These are phyloP conservation scores for Ictalurus furcatus DNA, from an alignment of 2,113 vertebrate genomes.

Conservation along the genomic window DNA sequence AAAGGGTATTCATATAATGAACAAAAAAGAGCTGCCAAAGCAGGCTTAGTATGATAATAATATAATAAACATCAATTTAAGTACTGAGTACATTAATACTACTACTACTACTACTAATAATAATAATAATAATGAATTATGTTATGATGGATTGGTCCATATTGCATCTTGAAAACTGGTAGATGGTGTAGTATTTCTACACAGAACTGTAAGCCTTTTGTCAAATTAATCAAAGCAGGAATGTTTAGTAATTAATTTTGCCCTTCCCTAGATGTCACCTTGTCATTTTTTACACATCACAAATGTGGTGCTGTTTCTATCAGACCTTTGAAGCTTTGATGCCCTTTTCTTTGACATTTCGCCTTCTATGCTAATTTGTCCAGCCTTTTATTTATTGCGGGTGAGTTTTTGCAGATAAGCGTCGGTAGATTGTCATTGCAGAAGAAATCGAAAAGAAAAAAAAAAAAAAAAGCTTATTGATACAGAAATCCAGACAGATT, in stretches of 20 bases:
- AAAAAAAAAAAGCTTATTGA: neutral
- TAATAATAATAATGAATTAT: neutral
- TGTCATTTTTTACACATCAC: constrained; percentile 15
- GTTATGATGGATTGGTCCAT: neutral
- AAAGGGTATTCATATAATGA: neutral
- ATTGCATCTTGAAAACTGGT: neutral
- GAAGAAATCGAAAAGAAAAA: neutral
- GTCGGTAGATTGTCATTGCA: neutral
- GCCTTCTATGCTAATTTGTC: constrained; percentile 14
- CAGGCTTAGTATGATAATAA: neutral
- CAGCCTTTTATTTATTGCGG: constrained; percentile 24
- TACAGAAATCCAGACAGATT: neutral
- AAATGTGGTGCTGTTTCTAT: neutral
- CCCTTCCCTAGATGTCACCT: constrained; percentile 11
- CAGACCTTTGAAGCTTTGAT: constrained; percentile 20
- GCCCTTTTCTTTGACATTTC: constrained; percentile 37
- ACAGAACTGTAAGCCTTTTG: neutral
- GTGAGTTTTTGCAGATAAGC: constrained; percentile 15
- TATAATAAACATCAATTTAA: neutral
- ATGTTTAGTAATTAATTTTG: neutral
- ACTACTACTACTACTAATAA: neutral
- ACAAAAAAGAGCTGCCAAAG: neutral
- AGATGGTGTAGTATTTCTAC: neutral
- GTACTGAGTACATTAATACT: neutral
- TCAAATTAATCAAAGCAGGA: neutral